A percentile compares a stretch with the other conserved stretches of the same genome.
These are phyloP conservation scores for Dromius quadrimaculatus DNA, from an alignment of 2,888 invertebrate genomes.

Conservation along the genomic window DNA sequence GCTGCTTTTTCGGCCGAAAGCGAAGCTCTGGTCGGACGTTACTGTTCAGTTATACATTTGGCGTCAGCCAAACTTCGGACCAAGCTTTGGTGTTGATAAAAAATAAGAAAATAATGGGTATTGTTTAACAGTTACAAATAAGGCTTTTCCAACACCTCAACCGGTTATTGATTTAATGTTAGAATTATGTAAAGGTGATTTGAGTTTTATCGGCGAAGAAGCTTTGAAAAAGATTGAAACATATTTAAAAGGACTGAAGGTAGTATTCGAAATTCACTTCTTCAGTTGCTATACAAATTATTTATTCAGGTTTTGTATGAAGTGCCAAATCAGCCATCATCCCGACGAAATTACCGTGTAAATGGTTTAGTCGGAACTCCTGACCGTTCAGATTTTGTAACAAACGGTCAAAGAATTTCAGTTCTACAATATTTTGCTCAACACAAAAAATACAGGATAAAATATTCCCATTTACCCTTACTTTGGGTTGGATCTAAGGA, in stretches of 20 bases:
- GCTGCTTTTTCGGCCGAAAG: too few species aligned
- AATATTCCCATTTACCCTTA: constrained; percentile 81
- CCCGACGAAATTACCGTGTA: constrained; percentile 66
- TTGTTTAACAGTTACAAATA: constrained; percentile 74
- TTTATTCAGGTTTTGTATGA: constrained; percentile 64
- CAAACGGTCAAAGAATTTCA: constrained; percentile 62
- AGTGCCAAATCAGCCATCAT: constrained; percentile 65
- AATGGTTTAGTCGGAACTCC: constrained; percentile 65
- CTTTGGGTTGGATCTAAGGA: constrained; percentile 81
- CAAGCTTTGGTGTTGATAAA: too few species aligned
- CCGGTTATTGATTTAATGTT: constrained; percentile 67
- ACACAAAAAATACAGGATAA: constrained; percentile 61
- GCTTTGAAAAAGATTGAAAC: constrained; percentile 12
- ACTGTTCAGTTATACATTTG: too few species aligned
- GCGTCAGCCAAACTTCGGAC: too few species aligned
- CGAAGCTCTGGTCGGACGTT: too few species aligned
- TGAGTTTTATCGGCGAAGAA: neutral
- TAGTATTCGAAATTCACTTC: too few species aligned
- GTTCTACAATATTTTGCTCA: constrained; percentile 67
- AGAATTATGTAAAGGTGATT: constrained; percentile 54
- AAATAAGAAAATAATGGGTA: too few species aligned
- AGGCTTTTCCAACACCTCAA: constrained; percentile 77
- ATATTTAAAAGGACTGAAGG: constrained; percentile 68
- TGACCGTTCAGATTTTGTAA: constrained; percentile 62
- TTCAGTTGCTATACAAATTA: too few species aligned